Base-by-base conservation (phyloP, 1,140 invertebrate genomes). In the Drosophila cardini region DNA sequence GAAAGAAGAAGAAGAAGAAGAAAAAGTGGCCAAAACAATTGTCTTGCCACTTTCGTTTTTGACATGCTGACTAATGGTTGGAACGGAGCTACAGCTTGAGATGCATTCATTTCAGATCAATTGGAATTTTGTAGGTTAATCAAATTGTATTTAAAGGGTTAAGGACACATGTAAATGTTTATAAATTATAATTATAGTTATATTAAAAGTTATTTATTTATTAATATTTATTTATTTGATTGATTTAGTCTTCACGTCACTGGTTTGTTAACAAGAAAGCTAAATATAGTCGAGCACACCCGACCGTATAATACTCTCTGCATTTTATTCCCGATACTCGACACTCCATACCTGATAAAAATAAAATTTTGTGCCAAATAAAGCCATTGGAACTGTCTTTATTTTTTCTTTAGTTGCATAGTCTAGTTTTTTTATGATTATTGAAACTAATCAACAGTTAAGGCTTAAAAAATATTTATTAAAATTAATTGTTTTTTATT, bases 21-120 rank as follows among this genome's bases (percentile, higher is more conserved):
- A 21, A 40, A 34, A 50, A 34, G 10, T 16, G 16, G 42, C 36
- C 13, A 40, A 58, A 30, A 50, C 63, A 74, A 68, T 62, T 73
- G 45, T 62, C 57, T 56, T 53, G 64, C 43, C 71, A 74, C 42
- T 63, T 63, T 70, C 42, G 7, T 21, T 48, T 57, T 10, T 30
- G 11, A 11, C 56, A 46, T 10, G 34, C 18, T 62, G 21, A 46
- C 65, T 62, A 70, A 75, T 71, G 67, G 63, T 15, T 10, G 36
- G n/a, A 60, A 15, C 45, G 13, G n/a, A 40, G n/a, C 13, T 40
- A 40, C 38, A 48, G 10, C 30, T 34, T 10, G 13, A 34, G 26
- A 13, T n/a, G 11, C 10, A 13, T 4, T 40, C 13, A 13, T 40
- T 40, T 1, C 1, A 13, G 38, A 40, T 40, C 11, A 32, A 52